Percentiles rank a stretch among this genome's conserved stretches.
Conservation (phyloP, 2,797 vertebrate species). For the Erithacus rubecula region DNA sequence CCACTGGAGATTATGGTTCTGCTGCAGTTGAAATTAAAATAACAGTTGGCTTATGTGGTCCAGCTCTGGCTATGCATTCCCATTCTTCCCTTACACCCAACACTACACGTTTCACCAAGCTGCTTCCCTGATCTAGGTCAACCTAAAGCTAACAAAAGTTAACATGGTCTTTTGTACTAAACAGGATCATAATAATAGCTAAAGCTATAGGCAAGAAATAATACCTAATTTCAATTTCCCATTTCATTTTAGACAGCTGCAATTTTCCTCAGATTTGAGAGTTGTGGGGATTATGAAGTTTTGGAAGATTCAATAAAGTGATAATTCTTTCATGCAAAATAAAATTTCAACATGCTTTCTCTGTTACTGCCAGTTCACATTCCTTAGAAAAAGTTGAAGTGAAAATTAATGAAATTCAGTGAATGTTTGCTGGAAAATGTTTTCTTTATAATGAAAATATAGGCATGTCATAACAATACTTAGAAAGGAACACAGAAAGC, state of each 20-base stretch:
- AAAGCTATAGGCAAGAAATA: neutral
- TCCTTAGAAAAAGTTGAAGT: neutral
- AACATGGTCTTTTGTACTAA: neutral
- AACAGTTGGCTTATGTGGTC: neutral
- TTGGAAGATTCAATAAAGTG: neutral
- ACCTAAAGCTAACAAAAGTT: neutral
- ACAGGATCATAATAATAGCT: neutral
- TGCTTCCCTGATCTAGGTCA: neutral
- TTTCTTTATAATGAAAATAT: constrained; percentile 9
- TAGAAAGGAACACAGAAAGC: neutral
- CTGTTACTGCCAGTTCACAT: neutral
- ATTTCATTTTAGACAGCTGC: neutral
- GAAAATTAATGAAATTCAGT: constrained; percentile 9
- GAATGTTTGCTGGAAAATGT: neutral
- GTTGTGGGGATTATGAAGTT: neutral
- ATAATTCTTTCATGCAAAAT: neutral
- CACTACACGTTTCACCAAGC: neutral
- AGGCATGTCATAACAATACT: neutral
- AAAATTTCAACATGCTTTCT: neutral
- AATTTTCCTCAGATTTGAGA: neutral
- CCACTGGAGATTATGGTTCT: constrained; percentile 36
- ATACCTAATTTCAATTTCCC: neutral
- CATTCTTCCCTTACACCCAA: neutral
- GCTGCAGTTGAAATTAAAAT: constrained; percentile 38
- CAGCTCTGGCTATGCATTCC: neutral